phyloP scores from a whole-genome alignment of 1,140 invertebrate species.

The Sitophilus oryzae region DNA sequence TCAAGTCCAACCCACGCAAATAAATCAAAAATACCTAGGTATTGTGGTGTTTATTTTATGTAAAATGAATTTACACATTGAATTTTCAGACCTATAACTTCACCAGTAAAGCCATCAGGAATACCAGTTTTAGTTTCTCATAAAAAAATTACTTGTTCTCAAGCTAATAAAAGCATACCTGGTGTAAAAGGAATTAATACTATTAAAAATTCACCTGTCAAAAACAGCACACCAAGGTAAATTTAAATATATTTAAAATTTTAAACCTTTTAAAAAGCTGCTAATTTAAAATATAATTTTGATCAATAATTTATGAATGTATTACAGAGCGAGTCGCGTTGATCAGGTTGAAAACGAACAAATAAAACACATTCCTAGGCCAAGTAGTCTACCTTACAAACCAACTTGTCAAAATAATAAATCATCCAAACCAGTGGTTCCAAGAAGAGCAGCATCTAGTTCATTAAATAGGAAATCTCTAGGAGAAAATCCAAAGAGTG shows the following conservation, averaged over 20 bases:
- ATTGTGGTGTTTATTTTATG: too few species aligned
- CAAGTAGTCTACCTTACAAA: constrained; percentile 60
- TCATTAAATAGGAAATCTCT: constrained; percentile 45
- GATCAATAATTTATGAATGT: constrained; percentile 21
- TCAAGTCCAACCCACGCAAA: constrained; percentile 45
- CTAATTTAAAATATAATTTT: constrained; percentile 6
- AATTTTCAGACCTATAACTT: constrained; percentile 51
- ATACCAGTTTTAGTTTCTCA: constrained; percentile 34
- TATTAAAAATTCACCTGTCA: constrained; percentile 24
- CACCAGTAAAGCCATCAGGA: constrained; percentile 51
- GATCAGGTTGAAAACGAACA: constrained; percentile 48
- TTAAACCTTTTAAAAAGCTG: neutral
- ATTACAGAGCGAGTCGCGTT: constrained; percentile 49
- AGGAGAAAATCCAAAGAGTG: constrained; percentile 28
- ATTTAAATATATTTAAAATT: constrained; percentile 3
- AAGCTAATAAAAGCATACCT: neutral
- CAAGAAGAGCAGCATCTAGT: constrained; percentile 58
- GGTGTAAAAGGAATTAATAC: neutral
- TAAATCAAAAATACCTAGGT: constrained; percentile 62
- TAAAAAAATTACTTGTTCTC: constrained; percentile 27
- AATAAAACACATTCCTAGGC: constrained; percentile 48
- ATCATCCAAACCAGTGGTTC: constrained; percentile 49
- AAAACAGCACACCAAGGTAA: constrained; percentile 23
- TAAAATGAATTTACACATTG: too few species aligned
- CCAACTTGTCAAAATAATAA: constrained; percentile 47